Percentiles rank a stretch among this genome's conserved stretches.
phyloP scores from a whole-genome alignment of 2,888 invertebrate genomes.

The Megalurothrips usitatus region DNA sequence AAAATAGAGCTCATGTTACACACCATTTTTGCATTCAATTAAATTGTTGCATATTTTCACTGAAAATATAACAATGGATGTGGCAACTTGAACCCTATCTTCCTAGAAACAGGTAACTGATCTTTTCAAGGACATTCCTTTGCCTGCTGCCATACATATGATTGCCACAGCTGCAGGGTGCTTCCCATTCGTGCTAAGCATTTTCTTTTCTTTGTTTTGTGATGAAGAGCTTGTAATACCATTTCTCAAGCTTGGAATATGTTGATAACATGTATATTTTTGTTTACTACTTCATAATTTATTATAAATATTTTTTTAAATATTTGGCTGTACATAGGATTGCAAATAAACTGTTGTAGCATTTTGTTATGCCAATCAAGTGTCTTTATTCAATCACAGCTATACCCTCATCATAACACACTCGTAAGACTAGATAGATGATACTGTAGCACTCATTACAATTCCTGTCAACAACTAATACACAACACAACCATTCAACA shows the following conservation, averaged over 20 bases:
- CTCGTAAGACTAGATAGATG: not conserved
- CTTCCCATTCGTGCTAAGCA: not conserved
- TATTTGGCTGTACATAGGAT: constrained; percentile 23
- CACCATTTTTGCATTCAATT: not conserved
- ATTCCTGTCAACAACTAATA: too few relatives aligned
- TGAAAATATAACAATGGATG: constrained; percentile 11
- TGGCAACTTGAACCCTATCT: not conserved
- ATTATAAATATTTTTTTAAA: constrained; percentile 27
- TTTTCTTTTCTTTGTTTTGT: constrained; percentile 8
- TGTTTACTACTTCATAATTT: constrained; percentile 27
- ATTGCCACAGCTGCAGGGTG: constrained; percentile 3
- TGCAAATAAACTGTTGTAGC: constrained; percentile 17
- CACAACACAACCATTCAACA: too few relatives aligned
- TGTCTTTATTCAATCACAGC: not conserved
- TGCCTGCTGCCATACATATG: not conserved
- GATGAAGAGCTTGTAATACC: constrained; percentile 9
- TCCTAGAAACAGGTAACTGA: too few relatives aligned
- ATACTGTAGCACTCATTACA: too few relatives aligned
- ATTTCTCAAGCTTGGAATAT: constrained; percentile 8
- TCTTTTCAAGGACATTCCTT: too few relatives aligned
- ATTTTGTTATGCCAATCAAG: not conserved
- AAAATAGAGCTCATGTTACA: not conserved
- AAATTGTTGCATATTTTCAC: constrained; percentile 4
- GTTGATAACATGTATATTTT: constrained; percentile 19
- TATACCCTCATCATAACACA: not conserved